Evolutionary conservation across 2,113 vertebrate genomes (phyloP), one percentile per base, ranked within the genome.

Genomic region (Tylochromis polylepis): DNA sequence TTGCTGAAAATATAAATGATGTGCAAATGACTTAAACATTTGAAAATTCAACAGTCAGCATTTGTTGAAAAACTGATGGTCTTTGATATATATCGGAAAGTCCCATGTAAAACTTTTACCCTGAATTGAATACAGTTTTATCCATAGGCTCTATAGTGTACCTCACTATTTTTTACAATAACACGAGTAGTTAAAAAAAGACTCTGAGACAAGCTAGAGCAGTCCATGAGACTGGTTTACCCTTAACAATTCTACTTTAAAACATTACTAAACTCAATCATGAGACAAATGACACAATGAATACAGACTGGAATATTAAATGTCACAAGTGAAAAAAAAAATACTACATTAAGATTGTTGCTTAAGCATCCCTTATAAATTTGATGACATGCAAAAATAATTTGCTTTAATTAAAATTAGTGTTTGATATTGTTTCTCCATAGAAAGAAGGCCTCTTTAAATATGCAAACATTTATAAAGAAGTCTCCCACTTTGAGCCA

Each of bases 331-430:
- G 22, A 16, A 9, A 49, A 75, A 75, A 75, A 8, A 31, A 77
- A 31, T 34, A 20, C 70, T 43, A 55, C 24, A n/a, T n/a, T 31
- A 77, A 53, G 29, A 31, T 31, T 2, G 6, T 31, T 49, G 43
- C 70, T 51, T 51, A 24, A 18, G 18, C 29, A 11, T 51, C 43
- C 43, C 0, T 3, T 51, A 77, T 49, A 51, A 49, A 31, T 77
- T 31, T n/a, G 31, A 51, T 77, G 43, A 8, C 43, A 0, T 51
- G 43, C 0, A 14, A 77, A 75, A n/a, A 53, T 77, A 53, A n/a
- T 77, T 11, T 53, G 27, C 27, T 9, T 20, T n/a, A 51, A 18
- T 51, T 49, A 20, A 77, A 77, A 65, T 20, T 9, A 22, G 2
- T 77, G 46, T 53, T 16, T 77, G 27, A 51, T 11, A 18, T 51